Evolutionary conservation across 1,140 invertebrate species (phyloP), one percentile per base, ranked within the genome.

Genomic region (Eueides isabella): DNA sequence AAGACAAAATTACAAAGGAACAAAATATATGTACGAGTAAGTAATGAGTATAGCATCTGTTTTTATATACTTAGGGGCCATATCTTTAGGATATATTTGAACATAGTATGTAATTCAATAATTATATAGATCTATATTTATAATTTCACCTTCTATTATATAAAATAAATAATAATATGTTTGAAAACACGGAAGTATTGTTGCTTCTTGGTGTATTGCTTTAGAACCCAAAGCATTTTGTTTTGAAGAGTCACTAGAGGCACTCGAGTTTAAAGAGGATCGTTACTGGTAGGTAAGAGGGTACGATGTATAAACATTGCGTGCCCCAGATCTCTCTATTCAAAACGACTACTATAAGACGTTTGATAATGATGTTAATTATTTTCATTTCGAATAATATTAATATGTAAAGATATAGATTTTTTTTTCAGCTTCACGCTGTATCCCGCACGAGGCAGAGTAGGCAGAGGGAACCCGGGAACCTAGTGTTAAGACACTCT

Each of bases 271-370:
- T 55, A 55, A 26, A 55, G 48, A 55, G 48, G 48, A 55, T 55
- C 48, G 48, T 55, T 55, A 55, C 48, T 55, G 48, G 48, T 55
- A 55, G 48, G 48, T 55, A 55, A 55, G 23, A 55, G 48, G 48
- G 48, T 4, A 55, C 19, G 48, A 55, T 55, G 48, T 55, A 55
- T 55, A 55, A 55, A 55, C 48, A 55, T 55, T 55, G 48, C 48
- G 23, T 55, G 23, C 23, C 11, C 48, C 48, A 55, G 48, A 55
- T 55, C 48, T 55, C 48, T 55, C 23, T 55, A 55, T 55, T 55
- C 48, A 55, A 55, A 55, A 14, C 48, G 26, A 7, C 48, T 55
- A 55, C 48, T 48, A 1, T 23, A 55, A 23, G 23, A 1, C 3
- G 23, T 23, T 4, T 55, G 48, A 11, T 55, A 55, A 55, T 55